A percentile compares a stretch with the other conserved stretches of the same genome.
These are phyloP conservation scores for Hydraecia micacea DNA, from an alignment of 2,888 invertebrate species.

Conservation along the genomic window DNA sequence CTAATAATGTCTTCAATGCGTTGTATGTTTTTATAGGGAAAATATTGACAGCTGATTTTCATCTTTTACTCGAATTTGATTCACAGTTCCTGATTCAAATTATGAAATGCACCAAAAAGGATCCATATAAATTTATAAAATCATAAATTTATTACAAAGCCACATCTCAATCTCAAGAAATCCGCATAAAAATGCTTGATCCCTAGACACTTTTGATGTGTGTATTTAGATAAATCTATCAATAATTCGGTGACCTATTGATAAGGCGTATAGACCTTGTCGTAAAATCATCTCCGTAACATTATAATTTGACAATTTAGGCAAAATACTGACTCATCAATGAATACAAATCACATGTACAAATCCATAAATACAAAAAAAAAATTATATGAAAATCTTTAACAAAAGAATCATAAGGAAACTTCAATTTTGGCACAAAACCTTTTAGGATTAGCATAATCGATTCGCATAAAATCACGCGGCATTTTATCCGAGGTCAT, in stretches of 20 bases:
- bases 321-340: slow-evolving; percentile 34
- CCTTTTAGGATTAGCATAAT: slow-evolving; percentile 60
- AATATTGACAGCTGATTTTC: too few relatives aligned
- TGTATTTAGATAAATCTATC: not conserved
- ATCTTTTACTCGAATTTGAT: too few relatives aligned
- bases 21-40: too few relatives aligned
- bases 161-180: too few relatives aligned
- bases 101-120: too few relatives aligned
- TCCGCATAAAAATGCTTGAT: too few relatives aligned
- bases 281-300: not conserved
- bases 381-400: slow-evolving; percentile 20
- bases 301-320: slow-evolving; percentile 32
- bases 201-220: too few relatives aligned
- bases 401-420: slow-evolving; percentile 39
- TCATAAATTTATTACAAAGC: too few relatives aligned
- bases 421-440: slow-evolving; percentile 45
- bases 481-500: slow-evolving; percentile 56
- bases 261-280: not conserved
- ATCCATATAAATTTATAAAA: too few relatives aligned
- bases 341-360: slow-evolving; percentile 40
- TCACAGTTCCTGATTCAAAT: too few relatives aligned
- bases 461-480: slow-evolving; percentile 41
- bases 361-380: slow-evolving; percentile 25
- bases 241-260: not conserved
- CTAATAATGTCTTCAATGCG: too few relatives aligned